Evolutionary conservation across 2,113 vertebrate genomes (phyloP), one percentile per base, ranked within the genome.

Genomic region (Glareola pratincola): DNA sequence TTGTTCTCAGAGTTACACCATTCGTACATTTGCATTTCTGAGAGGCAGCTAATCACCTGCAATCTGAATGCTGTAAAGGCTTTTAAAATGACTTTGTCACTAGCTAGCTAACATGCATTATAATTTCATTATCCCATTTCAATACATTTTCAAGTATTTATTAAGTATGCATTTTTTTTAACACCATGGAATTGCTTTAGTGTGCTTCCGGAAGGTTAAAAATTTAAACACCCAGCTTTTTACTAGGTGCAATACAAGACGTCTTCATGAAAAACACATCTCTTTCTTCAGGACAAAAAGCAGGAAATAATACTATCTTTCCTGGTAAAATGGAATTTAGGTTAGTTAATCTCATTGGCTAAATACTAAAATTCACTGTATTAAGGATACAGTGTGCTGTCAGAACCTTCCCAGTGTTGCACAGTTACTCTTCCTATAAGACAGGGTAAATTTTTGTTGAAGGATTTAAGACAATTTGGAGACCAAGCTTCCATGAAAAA

Each of bases 11-110:
- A 94, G 62, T 93, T 90, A 66, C 3, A 66, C 51, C 60, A 67
- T 79, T 94, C 17, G 2, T 41, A 79, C 66, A 95, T 97, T 96
- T 95, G 86, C 95, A 95, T 95, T 89, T 95, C 89, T 88, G 84
- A 97, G 77, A 95, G 54, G 84, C 71, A 91, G 67, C 81, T 97
- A 95, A 96, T 96, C 88, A 97, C 84, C 86, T 92, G 62, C 86
- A 92, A 94, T 94, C 84, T 91, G 84, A 92, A 92, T 95, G 68
- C 39, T 64, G 45, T 85, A 94, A 92, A 91, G 66, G 77, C 66
- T 91, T 94, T 92, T 57, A 41, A 80, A 86, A 88, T 72, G 2
- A 90, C 67, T 92, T 91, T 88, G 64, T 91, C 77, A 82, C 77
- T 68, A 90, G 50, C 77, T 94, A 88, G 48, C 45, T 92, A 91